phyloP scores from a whole-genome alignment of 2,888 invertebrate genomes.

The Melipona beecheii region DNA sequence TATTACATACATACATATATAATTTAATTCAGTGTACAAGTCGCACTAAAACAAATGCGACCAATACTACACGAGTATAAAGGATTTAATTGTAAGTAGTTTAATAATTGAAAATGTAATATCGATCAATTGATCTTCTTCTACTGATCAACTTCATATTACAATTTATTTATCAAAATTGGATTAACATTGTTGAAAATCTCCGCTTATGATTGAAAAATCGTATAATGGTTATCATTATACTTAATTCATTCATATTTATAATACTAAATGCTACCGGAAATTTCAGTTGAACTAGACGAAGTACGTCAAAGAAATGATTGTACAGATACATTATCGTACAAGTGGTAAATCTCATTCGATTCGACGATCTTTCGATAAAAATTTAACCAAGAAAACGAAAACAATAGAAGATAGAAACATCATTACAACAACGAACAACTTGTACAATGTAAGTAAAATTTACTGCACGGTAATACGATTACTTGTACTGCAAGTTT shows the following conservation, averaged over 20 bases:
- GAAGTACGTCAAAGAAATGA: background rate
- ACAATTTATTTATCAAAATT: conserved; percentile 20
- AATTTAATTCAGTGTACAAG: conserved; percentile 6
- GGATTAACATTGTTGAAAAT: conserved; percentile 22
- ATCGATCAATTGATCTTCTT: background rate
- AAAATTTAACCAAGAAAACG: background rate
- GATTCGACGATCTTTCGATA: background rate
- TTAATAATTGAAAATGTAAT: conserved; percentile 10
- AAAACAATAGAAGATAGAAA: conserved; percentile 27
- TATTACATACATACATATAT: background rate
- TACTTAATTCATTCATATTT: background rate
- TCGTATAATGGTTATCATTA: background rate
- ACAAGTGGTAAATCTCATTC: conserved; percentile 1
- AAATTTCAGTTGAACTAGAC: conserved; percentile 11
- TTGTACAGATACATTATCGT: background rate
- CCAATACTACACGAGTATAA: background rate
- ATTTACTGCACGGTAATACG: conserved; percentile 66
- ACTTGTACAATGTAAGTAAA: conserved; percentile 21
- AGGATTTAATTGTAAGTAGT: background rate
- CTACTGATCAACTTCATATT: conserved; percentile 2
- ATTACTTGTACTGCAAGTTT: conserved; percentile 73
- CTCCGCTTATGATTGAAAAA: background rate
- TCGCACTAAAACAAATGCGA: background rate
- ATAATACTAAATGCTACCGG: conserved; percentile 1
- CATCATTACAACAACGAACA: conserved; percentile 28